Base-by-base conservation (phyloP, 2,113 vertebrate species). In the Semicossyphus pulcher region DNA sequence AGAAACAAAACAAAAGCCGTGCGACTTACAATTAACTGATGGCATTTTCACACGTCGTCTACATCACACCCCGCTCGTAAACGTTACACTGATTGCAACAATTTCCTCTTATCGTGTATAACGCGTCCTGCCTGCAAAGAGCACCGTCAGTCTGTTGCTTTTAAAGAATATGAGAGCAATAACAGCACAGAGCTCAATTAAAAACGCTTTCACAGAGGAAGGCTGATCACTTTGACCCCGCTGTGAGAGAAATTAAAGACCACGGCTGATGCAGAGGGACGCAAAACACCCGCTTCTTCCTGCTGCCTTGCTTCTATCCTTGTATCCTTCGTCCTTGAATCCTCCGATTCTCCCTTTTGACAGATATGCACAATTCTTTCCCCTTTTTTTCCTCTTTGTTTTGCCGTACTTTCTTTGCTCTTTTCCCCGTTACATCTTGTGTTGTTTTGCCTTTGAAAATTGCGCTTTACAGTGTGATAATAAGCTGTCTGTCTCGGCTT, bases 401-500 rank as follows among this genome's bases (percentile, higher is more conserved):
- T 53, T 15, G 44, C 4, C 3, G 72, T 72, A 66, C 31, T 16
- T 28, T 62, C 53, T 51, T 6, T 68, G n/a, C 44, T 18, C 16
- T 32, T 52, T 47, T 65, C 25, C 5, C 4, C 20, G 25, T 20
- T 59, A 47, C 20, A 29, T 72, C 36, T 54, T 45, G 58, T 76
- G 72, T 81, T 71, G 63, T 78, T 82, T 78, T 57, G 57, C 49
- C 44, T 80, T 76, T 82, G 45, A 84, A 83, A 83, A 78, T 32
- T 86, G 64, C 1, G 2, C 36, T 65, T 78, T 74, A 72, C 45
- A 39, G 48, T 73, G 74, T 62, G 78, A 86, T 81, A 86, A 84
- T 72, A 84, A 78, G 83, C 54, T 16, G 65, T 84, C 44, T 74
- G 58, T 75, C 57, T 61, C 32, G 57, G 63, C 67, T 8, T 51